Evolutionary conservation across 2,113 vertebrate genomes (phyloP), one percentile per base, ranked within the genome.

Genomic region (Antennarius striatus): DNA sequence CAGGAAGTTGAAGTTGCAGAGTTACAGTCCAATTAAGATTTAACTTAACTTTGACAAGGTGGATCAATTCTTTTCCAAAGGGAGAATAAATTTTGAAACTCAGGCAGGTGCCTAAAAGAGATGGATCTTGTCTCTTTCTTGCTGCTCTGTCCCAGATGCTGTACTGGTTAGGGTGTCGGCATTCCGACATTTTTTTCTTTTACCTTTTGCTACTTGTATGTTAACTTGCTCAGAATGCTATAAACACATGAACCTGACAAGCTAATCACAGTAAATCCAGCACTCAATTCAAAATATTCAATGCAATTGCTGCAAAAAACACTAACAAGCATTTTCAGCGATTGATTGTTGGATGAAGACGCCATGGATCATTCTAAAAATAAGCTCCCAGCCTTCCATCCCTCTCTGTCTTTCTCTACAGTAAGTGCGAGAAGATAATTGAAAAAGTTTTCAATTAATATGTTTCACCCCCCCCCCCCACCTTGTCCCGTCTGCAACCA

Each of bases 391-490:
- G 22, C 22, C 22, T 10, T 42, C 73, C 68, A 52, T 45, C 40
- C 64, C 47, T 49, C 46, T 52, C 30, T 17, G 10, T 32, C n/a
- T 39, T 36, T 36, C 32, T 36, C 4, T 56, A 8, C 40, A 28
- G 32, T 7, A 0, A 59, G 51, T 6, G 10, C 47, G 40, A 12
- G 50, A 64, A 76, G 73, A 79, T 82, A 84, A 87, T 81, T 84
- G 83, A 84, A 83, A 81, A 72, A 67, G 40, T 79, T 73, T 84
- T 84, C 59, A 71, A 78, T 89, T 81, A 86, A 87, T 82, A 74
- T 71, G 73, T 10, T 30, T 50, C 42, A 10, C 42, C 42, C 42
- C 42, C 42, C 42, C 42, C 3, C 42, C 42, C 42, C 3, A 4
- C 42, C 14, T 3, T 13, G 4, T 0, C n/a, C 51, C 22, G 61